A percentile compares a stretch with the other conserved stretches of the same genome.
phyloP scores from a whole-genome alignment of 2,888 invertebrate species.

The Calameuta pallipes region DNA sequence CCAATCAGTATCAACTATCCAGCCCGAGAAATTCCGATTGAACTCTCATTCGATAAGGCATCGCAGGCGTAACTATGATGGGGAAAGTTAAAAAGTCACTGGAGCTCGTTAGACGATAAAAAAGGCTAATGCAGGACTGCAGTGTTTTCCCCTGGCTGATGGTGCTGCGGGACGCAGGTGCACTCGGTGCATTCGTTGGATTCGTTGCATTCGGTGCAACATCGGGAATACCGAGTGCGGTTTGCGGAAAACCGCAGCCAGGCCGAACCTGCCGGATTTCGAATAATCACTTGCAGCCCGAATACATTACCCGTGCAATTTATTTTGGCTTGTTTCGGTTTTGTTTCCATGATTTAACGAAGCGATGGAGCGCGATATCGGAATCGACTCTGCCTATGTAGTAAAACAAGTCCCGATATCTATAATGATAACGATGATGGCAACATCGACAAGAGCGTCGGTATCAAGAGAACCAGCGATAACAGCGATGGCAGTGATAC shows the following conservation, averaged over 20 bases:
- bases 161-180: neutral
- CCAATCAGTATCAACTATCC: neutral
- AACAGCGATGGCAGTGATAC: neutral
- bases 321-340: constrained; percentile 60
- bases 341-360: constrained; percentile 58
- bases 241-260: constrained; percentile 57
- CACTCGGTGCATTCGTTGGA: neutral
- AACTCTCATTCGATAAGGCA: neutral
- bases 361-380: constrained; percentile 18
- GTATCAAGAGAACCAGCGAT: neutral
- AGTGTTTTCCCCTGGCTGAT: neutral
- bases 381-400: neutral
- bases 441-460: neutral
- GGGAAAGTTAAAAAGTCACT: neutral
- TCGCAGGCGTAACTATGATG: neutral
- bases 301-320: constrained; percentile 62
- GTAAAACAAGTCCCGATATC: neutral
- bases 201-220: constrained; percentile 12
- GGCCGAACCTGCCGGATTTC: constrained; percentile 54
- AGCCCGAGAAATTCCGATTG: neutral
- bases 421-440: neutral
- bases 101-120: neutral
- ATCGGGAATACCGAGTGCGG: constrained; percentile 34
- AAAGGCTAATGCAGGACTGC: neutral
- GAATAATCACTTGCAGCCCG: constrained; percentile 63